Evolutionary conservation across 2,113 vertebrate genomes (phyloP).

Genomic region (Oryzias javanicus): DNA sequence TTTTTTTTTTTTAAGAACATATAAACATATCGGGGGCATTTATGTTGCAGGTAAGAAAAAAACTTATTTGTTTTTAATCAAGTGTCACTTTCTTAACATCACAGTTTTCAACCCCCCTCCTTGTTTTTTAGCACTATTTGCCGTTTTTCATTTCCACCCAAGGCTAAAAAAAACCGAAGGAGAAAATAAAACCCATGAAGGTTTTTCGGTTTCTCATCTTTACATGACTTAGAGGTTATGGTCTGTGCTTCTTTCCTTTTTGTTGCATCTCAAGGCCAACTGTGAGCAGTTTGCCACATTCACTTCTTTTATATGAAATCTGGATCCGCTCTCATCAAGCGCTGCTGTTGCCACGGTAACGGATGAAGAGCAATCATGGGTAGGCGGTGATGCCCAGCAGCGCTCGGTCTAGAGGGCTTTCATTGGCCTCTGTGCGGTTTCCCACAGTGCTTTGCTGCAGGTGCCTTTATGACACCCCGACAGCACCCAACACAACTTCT

Average conservation of each 20-base stretch:
- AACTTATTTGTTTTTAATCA: not conserved
- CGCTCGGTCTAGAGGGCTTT: slow-evolving; percentile 63
- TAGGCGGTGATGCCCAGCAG: slow-evolving; percentile 67
- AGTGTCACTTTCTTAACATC: not conserved
- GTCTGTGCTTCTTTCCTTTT: slow-evolving; percentile 16
- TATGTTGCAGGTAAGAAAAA: not conserved
- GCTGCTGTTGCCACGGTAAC: slow-evolving; percentile 69
- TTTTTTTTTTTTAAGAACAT: slow-evolving; percentile 28
- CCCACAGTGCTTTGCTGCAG: slow-evolving; percentile 61
- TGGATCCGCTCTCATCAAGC: slow-evolving; percentile 54
- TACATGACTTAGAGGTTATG: slow-evolving; percentile 20
- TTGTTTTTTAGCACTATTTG: not conserved
- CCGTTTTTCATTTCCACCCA: not conserved
- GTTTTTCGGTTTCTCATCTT: slow-evolving; percentile 14
- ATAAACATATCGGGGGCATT: slow-evolving; percentile 17
- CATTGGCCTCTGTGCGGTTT: slow-evolving; percentile 63
- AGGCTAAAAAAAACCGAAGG: slow-evolving; percentile 5
- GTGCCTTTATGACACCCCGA: not conserved
- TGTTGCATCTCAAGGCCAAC: slow-evolving; percentile 43
- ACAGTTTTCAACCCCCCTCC: not conserved
- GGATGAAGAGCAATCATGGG: slow-evolving; percentile 62
- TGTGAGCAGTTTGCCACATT: slow-evolving; percentile 24
- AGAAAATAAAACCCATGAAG: not conserved
- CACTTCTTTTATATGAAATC: slow-evolving; percentile 36
- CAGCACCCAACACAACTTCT: too few relatives aligned